Evolutionary conservation across 2,797 vertebrate species (phyloP).

Genomic region (Astyanax mexicanus): DNA sequence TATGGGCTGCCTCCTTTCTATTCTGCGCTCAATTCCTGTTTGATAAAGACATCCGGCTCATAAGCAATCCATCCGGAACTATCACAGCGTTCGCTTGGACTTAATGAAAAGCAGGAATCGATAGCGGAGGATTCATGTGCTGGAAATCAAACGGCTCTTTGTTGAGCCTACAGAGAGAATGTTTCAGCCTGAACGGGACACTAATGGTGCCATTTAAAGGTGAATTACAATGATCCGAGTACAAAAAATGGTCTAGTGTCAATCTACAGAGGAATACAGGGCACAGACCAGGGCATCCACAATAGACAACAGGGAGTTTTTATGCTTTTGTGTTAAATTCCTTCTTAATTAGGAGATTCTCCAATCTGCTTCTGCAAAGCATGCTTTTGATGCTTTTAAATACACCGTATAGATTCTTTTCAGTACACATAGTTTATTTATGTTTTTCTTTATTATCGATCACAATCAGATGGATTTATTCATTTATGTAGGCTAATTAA

Average conservation of each 20-base stretch:
- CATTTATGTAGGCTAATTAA: too few species aligned
- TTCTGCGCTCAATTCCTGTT: not conserved
- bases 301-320: not conserved
- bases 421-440: too few species aligned
- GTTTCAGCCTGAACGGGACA: slow-evolving; percentile 19
- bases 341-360: too few species aligned
- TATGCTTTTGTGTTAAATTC: not conserved
- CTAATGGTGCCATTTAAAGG: slow-evolving; percentile 49
- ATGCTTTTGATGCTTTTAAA: too few species aligned
- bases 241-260: slow-evolving; percentile 22
- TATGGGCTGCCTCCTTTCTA: slow-evolving; percentile 8
- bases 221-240: slow-evolving; percentile 3
- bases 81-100: slow-evolving; percentile 44
- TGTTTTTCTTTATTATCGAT: too few species aligned
- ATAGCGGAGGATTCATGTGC: slow-evolving; percentile 58
- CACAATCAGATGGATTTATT: too few species aligned
- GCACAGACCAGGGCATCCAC: not conserved
- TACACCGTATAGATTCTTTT: too few species aligned
- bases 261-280: not conserved
- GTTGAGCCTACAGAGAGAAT: slow-evolving; percentile 31
- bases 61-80: slow-evolving; percentile 61
- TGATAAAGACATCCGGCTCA: slow-evolving; percentile 49
- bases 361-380: too few species aligned
- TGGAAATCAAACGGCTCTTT: slow-evolving; percentile 56
- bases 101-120: slow-evolving; percentile 74